Percentiles rank a stretch among this genome's conserved stretches.
Conservation (phyloP, 2,113 vertebrate species). For the Gavia stellata region DNA sequence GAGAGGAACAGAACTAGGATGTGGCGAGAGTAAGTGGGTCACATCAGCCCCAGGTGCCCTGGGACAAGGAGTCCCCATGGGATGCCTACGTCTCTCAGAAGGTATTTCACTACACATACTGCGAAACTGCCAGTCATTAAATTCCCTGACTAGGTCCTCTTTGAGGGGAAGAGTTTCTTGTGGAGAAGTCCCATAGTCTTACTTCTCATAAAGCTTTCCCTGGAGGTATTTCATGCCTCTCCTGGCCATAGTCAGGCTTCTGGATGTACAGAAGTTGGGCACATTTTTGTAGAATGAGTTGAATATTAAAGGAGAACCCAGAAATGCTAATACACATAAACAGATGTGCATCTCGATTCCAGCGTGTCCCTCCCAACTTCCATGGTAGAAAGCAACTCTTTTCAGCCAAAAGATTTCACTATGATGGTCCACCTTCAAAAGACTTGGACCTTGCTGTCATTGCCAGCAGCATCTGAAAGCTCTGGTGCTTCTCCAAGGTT, state of each 20-base stretch:
- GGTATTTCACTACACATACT: too few relatives aligned
- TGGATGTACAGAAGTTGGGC: accelerated
- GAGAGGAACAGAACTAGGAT: neutral
- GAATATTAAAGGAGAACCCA: neutral
- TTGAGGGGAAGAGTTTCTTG: neutral
- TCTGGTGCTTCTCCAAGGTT: neutral
- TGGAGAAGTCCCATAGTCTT: neutral
- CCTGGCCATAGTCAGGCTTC: neutral
- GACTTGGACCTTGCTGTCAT: neutral
- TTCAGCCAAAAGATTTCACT: neutral
- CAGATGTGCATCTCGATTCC: neutral
- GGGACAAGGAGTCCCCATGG: accelerated
- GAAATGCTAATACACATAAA: neutral
- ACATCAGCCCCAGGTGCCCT: neutral
- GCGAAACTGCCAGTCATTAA: neutral
- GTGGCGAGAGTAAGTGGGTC: neutral
- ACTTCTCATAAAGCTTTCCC: neutral
- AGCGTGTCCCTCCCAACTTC: neutral
- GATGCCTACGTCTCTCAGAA: neutral
- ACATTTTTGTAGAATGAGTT: neutral
- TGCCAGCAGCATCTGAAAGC: neutral
- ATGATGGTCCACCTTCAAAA: neutral
- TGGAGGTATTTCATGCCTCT: neutral
- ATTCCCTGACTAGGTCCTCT: neutral
- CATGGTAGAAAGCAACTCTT: neutral